Evolutionary conservation across 2,797 vertebrate species (phyloP).

Genomic region (Typhlichthys eigenmanni): DNA sequence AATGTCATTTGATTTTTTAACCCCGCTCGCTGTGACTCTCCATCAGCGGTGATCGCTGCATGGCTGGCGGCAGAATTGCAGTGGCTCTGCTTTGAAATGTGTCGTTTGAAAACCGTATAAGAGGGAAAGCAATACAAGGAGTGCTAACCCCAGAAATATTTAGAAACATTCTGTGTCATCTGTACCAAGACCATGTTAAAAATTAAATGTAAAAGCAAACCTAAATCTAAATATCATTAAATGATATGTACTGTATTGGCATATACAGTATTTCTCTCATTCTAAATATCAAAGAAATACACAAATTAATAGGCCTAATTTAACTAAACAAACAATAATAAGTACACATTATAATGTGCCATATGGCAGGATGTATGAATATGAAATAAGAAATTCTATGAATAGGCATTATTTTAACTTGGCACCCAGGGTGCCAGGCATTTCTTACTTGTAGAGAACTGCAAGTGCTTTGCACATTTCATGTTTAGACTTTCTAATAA

Average conservation of each 20-base stretch:
- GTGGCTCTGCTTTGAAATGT: conserved; percentile 40
- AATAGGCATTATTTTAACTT: neutral
- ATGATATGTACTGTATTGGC: too few species aligned
- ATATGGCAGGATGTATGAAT: neutral
- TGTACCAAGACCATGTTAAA: too few species aligned
- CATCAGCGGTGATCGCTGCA: conserved; percentile 21
- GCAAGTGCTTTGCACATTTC: too few species aligned
- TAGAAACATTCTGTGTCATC: too few species aligned
- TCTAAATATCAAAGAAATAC: too few species aligned
- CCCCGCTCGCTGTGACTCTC: conserved; percentile 23
- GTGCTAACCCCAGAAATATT: too few species aligned
- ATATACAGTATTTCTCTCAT: too few species aligned
- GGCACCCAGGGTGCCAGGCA: neutral
- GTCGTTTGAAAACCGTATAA: conserved; percentile 10
- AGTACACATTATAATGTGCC: neutral
- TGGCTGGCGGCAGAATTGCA: conserved; percentile 3
- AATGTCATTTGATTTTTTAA: conserved; percentile 40
- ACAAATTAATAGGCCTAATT: too few species aligned
- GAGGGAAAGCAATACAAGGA: conserved; percentile 8
- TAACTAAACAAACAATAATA: too few species aligned
- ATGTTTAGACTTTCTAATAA: neutral
- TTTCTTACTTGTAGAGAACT: neutral
- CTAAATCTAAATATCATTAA: too few species aligned
- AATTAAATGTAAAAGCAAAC: too few species aligned
- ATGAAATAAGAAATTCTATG: neutral